Evolutionary conservation across 2,797 vertebrate genomes (phyloP).

Genomic region (Bovichtus diacanthus): DNA sequence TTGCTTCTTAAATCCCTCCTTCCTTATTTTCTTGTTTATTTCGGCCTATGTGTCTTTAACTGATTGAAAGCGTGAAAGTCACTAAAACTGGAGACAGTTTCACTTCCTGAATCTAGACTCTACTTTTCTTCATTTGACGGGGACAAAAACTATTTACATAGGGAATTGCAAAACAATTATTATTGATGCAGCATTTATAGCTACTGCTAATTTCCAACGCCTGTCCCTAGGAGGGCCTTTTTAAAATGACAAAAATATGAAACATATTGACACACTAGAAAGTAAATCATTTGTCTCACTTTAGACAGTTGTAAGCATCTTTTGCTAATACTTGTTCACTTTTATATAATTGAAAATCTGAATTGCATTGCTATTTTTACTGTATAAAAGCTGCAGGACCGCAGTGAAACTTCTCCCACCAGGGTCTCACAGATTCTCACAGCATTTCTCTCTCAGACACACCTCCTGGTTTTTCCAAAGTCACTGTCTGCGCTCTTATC

Average conservation of each 20-base stretch:
- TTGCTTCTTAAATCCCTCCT: background rate
- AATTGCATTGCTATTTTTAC: background rate
- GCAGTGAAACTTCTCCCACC: background rate
- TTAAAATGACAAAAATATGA: too few relatives aligned
- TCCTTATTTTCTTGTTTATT: background rate
- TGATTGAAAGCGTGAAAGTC: background rate
- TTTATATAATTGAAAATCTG: background rate
- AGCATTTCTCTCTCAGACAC: background rate
- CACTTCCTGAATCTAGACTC: background rate
- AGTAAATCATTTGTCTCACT: background rate
- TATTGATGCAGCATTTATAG: too few relatives aligned
- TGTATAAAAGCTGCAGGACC: background rate
- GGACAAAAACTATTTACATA: too few relatives aligned
- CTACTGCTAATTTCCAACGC: too few relatives aligned
- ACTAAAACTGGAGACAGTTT: background rate
- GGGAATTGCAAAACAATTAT: too few relatives aligned
- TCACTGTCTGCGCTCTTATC: constrained; percentile 28
- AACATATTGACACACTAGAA: too few relatives aligned
- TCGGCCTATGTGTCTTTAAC: too few relatives aligned
- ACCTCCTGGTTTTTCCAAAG: constrained; percentile 36
- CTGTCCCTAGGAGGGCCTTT: too few relatives aligned
- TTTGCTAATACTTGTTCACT: background rate
- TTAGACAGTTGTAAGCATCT: background rate
- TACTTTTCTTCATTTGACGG: background rate
- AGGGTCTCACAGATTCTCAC: background rate